phyloP scores from a whole-genome alignment of 2,888 invertebrate genomes.

The Drosophila limbata region DNA sequence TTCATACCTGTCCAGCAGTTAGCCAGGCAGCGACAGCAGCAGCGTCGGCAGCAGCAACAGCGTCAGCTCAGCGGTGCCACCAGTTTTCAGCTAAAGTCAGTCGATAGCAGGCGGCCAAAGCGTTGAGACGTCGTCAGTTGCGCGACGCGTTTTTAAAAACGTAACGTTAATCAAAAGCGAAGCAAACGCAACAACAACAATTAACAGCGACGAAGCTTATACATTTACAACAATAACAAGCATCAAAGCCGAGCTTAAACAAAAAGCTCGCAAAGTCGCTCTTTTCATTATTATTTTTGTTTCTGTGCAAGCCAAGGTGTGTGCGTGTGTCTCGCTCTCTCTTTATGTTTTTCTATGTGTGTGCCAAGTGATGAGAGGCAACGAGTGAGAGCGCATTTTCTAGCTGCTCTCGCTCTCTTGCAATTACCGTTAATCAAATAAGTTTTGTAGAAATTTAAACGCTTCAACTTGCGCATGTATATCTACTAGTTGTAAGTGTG shows the following conservation, averaged over 20 bases:
- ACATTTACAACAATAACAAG: conserved; percentile 17
- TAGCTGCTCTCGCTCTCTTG: conserved; percentile 41
- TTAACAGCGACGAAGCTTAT: conserved; percentile 22
- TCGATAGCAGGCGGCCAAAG: conserved; percentile 71
- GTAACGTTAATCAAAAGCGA: conserved; percentile 35
- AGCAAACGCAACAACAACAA: conserved; percentile 28
- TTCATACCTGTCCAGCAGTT: conserved; percentile 51
- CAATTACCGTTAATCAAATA: conserved; percentile 80
- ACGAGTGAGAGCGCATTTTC: conserved; percentile 5
- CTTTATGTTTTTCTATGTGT: conserved; percentile 31
- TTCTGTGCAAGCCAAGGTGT: conserved; percentile 63
- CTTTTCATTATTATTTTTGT: conserved; percentile 51
- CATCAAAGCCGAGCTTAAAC: conserved; percentile 8
- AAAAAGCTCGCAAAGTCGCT: conserved; percentile 36
- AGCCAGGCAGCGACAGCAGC: conserved; percentile 29
- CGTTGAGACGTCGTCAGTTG: conserved; percentile 67
- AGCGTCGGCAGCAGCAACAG: conserved; percentile 19
- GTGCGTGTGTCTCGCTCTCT: conserved; percentile 25
- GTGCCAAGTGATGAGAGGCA: conserved; percentile 9
- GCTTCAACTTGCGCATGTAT: conserved; percentile 51
- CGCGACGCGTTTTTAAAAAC: conserved; percentile 29
- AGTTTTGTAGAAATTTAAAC: conserved; percentile 80
- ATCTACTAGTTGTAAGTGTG: conserved; percentile 20
- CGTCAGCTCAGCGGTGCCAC: conserved; percentile 29
- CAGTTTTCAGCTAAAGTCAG: conserved; percentile 64